Evolutionary conservation across 1,140 invertebrate genomes (phyloP).

Genomic region (Eupristina koningsbergeri): DNA sequence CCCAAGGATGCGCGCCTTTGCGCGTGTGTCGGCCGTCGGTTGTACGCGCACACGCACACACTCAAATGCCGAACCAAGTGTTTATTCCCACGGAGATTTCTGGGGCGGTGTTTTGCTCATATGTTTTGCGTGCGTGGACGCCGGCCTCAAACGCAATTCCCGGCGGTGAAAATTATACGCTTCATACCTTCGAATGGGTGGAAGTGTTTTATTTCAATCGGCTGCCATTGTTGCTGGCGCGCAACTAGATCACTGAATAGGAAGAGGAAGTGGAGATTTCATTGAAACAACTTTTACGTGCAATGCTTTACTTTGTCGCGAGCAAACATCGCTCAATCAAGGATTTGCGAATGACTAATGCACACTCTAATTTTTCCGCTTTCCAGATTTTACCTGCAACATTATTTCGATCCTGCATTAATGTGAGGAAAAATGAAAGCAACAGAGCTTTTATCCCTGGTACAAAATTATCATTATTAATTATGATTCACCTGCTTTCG

Average conservation of each 20-base stretch:
- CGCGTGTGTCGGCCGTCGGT: constrained; percentile 49
- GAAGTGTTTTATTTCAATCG: constrained; percentile 29
- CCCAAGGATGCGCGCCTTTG: not conserved
- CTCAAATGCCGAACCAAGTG: constrained; percentile 70
- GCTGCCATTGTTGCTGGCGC: constrained; percentile 13
- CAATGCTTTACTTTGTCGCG: constrained; percentile 13
- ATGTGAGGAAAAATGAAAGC: too few species aligned
- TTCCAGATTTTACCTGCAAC: too few species aligned
- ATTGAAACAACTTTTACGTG: constrained; percentile 16
- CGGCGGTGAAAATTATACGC: constrained; percentile 57
- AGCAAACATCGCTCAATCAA: too few species aligned
- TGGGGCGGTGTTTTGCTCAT: constrained; percentile 52
- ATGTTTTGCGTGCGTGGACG: constrained; percentile 49
- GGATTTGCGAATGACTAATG: too few species aligned
- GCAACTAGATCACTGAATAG: constrained; percentile 30
- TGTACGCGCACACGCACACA: constrained; percentile 45
- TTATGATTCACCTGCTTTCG: too few species aligned
- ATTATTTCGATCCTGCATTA: too few species aligned
- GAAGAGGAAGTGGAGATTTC: constrained; percentile 30
- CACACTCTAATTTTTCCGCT: too few species aligned
- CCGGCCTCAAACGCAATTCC: constrained; percentile 11
- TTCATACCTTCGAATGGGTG: constrained; percentile 56
- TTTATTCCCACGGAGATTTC: constrained; percentile 71
- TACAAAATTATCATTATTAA: too few species aligned
- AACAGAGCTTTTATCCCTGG: too few species aligned